phyloP scores from a whole-genome alignment of 2,113 vertebrate genomes.

The Mustela lutreola region DNA sequence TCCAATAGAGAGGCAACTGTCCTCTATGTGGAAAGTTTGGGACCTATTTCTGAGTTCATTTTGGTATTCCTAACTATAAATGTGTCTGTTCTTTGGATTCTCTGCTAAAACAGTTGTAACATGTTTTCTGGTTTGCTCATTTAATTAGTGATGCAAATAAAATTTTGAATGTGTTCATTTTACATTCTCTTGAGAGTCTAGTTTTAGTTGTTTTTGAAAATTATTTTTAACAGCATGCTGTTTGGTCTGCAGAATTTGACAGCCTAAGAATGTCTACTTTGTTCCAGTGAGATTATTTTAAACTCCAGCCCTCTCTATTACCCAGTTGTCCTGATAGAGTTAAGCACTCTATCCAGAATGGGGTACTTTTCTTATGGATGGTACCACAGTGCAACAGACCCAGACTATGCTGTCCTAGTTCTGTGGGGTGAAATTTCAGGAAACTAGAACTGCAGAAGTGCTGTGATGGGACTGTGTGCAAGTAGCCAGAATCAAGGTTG shows the following conservation, averaged over 20 bases:
- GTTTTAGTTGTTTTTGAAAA: slow-evolving; percentile 1
- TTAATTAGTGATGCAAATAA: not conserved
- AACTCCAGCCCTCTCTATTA: not conserved
- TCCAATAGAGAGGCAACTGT: not conserved
- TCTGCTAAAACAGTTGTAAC: not conserved
- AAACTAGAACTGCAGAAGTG: not conserved
- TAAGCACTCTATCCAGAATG: not conserved
- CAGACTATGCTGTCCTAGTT: not conserved
- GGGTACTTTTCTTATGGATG: not conserved
- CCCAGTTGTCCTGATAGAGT: not conserved
- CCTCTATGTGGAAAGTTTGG: not conserved
- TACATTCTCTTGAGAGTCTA: not conserved
- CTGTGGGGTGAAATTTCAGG: not conserved
- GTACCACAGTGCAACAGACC: not conserved
- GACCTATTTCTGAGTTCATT: not conserved
- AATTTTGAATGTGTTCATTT: not conserved
- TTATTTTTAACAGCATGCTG: not conserved
- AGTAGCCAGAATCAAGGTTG: not conserved
- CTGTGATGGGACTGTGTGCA: not conserved
- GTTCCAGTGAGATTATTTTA: not conserved
- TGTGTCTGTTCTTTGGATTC: not conserved
- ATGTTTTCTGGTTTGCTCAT: not conserved
- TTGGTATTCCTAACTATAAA: not conserved
- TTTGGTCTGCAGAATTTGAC: not conserved
- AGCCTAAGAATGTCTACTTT: not conserved